phyloP scores from a whole-genome alignment of 2,113 vertebrate genomes.

The Lagopus muta region DNA sequence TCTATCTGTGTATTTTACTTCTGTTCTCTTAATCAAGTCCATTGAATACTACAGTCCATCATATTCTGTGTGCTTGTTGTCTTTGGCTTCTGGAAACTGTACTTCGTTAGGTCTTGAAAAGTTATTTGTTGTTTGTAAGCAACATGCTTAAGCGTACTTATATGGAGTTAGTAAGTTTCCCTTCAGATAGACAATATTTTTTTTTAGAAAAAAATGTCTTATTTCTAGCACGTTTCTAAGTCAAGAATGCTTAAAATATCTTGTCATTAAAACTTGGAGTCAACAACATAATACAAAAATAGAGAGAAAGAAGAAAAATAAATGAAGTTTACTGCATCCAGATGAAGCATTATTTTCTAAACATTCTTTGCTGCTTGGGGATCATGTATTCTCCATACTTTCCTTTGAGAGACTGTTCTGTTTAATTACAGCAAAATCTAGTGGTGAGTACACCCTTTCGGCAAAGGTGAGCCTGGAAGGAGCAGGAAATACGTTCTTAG shows the following conservation, averaged over 20 bases:
- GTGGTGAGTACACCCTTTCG: neutral
- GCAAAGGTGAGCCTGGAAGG: neutral
- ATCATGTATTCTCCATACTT: neutral
- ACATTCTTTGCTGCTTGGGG: constrained; percentile 20
- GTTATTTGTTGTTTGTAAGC: neutral
- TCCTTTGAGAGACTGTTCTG: neutral
- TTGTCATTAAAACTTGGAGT: constrained; percentile 66
- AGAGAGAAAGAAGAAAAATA: constrained; percentile 52
- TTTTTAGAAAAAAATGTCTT: constrained; percentile 3
- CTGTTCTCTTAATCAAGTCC: neutral
- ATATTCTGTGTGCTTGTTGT: neutral
- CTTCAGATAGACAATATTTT: constrained; percentile 49
- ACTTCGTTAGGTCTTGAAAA: neutral
- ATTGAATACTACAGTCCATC: neutral
- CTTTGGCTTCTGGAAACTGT: neutral
- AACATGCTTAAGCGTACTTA: neutral
- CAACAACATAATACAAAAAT: constrained; percentile 59
- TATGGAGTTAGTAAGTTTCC: neutral
- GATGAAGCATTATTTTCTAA: constrained; percentile 48
- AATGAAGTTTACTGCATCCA: constrained; percentile 44
- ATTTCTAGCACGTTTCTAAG: constrained; percentile 58
- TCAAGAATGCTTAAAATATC: constrained; percentile 64
- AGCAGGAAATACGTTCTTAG: neutral
- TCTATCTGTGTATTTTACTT: neutral
- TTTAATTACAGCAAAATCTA: constrained; percentile 40